Percentiles rank a stretch among this genome's conserved stretches.
Evolutionary conservation across 2,113 vertebrate species (phyloP).

Genomic region (Crypturellus undulatus): DNA sequence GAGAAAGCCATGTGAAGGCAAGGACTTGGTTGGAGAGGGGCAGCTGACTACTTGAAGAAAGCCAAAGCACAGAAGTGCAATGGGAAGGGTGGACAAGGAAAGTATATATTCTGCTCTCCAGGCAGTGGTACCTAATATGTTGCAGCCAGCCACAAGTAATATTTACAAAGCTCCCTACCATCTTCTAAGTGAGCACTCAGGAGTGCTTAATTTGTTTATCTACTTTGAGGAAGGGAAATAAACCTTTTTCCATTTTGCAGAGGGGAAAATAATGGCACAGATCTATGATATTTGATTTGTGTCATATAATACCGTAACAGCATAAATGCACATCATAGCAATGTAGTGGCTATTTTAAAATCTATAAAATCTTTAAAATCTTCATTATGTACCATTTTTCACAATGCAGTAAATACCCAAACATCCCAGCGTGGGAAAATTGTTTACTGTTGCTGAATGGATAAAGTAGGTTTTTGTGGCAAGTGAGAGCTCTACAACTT

Average conservation of each 20-base stretch:
- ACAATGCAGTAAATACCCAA: neutral
- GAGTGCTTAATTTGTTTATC: neutral
- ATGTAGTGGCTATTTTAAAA: neutral
- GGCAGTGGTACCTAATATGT: neutral
- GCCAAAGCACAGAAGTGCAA: fast-evolving
- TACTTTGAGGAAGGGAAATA: neutral
- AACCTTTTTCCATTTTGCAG: neutral
- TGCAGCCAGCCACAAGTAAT: neutral
- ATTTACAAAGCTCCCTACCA: neutral
- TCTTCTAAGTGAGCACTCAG: neutral
- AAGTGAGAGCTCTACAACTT: neutral
- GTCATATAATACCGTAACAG: neutral
- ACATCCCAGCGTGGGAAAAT: neutral
- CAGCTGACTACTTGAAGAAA: neutral
- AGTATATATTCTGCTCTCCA: neutral
- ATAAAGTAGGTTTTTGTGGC: neutral
- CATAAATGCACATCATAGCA: neutral
- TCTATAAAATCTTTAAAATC: neutral
- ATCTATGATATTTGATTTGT: neutral
- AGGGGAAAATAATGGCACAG: neutral
- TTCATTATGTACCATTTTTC: neutral
- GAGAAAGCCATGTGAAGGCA: fast-evolving
- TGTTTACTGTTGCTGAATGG: neutral
- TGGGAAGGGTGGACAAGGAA: neutral
- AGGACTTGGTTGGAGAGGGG: neutral